Conservation (phyloP, 2,113 vertebrate genomes). For the Podilymbus podiceps region DNA sequence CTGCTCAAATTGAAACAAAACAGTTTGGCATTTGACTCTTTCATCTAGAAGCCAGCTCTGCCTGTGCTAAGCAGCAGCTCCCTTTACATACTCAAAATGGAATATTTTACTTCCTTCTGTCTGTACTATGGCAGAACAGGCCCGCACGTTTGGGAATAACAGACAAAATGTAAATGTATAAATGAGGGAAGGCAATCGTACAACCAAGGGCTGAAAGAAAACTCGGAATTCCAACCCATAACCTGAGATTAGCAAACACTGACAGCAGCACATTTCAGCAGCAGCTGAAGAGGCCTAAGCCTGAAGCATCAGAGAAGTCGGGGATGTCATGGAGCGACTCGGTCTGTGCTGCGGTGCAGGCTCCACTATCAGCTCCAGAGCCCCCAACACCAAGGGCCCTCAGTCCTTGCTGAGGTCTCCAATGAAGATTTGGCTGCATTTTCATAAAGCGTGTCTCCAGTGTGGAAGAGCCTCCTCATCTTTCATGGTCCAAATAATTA, state of each 20-base stretch:
- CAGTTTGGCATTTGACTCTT: constrained; percentile 47
- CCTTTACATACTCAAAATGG: not conserved
- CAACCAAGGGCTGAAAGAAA: not conserved
- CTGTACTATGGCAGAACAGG: not conserved
- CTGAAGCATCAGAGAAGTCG: not conserved
- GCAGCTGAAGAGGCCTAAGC: not conserved
- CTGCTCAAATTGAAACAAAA: constrained; percentile 51
- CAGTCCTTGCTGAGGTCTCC: not conserved
- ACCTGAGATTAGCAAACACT: not conserved
- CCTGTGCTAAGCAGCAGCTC: constrained; percentile 9
- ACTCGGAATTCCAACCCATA: not conserved
- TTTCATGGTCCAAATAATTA: not conserved
- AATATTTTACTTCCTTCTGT: not conserved
- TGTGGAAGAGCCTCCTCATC: not conserved
- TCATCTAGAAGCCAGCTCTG: constrained; percentile 40
- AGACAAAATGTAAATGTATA: not conserved
- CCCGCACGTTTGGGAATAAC: not conserved
- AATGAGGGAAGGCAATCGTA: not conserved
- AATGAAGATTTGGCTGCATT: not conserved
- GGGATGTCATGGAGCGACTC: fast-evolving
- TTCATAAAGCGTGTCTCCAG: not conserved
- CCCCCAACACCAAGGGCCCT: not conserved
- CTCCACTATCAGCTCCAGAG: not conserved
- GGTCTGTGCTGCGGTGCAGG: not conserved
- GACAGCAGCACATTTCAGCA: not conserved